These are phyloP conservation scores for Siniperca knerii DNA, from an alignment of 2,113 vertebrate species.

Conservation along the genomic window DNA sequence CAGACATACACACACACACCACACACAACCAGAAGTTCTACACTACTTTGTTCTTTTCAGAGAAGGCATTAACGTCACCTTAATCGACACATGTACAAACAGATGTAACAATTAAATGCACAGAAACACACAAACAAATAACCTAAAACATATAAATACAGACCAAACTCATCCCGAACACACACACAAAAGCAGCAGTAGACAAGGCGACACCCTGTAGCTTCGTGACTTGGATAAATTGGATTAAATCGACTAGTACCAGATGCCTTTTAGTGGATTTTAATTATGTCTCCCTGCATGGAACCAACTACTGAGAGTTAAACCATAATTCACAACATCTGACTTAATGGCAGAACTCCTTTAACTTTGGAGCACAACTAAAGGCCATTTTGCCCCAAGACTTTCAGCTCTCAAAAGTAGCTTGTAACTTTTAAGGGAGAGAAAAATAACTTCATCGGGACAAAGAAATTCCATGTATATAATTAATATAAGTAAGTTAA, in stretches of 20 bases:
- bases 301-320: slow-evolving; percentile 39
- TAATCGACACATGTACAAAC: background rate
- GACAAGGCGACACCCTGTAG: slow-evolving; percentile 45
- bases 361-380: slow-evolving; percentile 16
- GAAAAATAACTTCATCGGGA: background rate
- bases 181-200: slow-evolving; percentile 8
- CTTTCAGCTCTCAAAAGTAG: background rate
- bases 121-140: background rate
- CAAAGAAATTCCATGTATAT: background rate
- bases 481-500: background rate
- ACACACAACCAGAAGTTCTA: background rate
- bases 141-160: background rate
- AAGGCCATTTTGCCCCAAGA: background rate
- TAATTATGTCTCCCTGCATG: slow-evolving; percentile 65
- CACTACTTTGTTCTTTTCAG: background rate
- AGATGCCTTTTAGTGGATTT: slow-evolving; percentile 74
- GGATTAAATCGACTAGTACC: slow-evolving; percentile 67
- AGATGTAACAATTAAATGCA: slow-evolving; percentile 10
- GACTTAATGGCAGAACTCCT: slow-evolving; percentile 2
- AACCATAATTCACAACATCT: slow-evolving; percentile 40
- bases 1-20: slow-evolving; percentile 15
- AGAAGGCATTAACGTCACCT: background rate
- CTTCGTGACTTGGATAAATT: slow-evolving; percentile 61
- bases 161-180: background rate
- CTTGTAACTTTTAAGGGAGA: background rate